phyloP scores from a whole-genome alignment of 2,113 vertebrate genomes.

The Verasper variegatus region DNA sequence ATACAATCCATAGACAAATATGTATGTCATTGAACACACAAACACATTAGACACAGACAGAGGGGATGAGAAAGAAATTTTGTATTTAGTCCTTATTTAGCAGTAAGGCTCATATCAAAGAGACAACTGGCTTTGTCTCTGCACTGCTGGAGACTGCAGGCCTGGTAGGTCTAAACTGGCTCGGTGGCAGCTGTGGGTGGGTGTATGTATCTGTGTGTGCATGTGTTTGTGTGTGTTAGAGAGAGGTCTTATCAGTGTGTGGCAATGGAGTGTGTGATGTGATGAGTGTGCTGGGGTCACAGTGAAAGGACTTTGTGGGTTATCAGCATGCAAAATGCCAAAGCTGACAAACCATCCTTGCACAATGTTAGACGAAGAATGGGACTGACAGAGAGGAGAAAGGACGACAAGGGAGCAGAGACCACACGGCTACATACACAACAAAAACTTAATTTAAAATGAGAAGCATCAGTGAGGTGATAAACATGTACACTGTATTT shows the following conservation, averaged over 20 bases:
- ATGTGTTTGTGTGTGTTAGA: background rate
- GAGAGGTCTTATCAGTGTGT: slow-evolving; percentile 29
- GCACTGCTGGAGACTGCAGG: slow-evolving; percentile 73
- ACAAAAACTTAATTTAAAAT: background rate
- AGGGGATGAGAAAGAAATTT: slow-evolving; percentile 68
- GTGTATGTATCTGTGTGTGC: background rate
- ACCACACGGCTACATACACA: background rate
- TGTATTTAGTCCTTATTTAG: slow-evolving; percentile 86
- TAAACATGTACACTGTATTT: background rate
- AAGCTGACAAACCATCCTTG: slow-evolving; percentile 4
- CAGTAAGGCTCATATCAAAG: slow-evolving; percentile 80
- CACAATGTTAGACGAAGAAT: background rate
- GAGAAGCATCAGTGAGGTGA: background rate
- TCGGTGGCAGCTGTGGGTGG: background rate
- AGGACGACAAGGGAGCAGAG: background rate
- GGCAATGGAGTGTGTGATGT: slow-evolving; percentile 35
- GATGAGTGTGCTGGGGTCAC: slow-evolving; percentile 27
- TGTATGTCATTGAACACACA: slow-evolving; percentile 64
- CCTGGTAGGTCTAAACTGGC: slow-evolving; percentile 14
- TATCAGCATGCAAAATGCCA: slow-evolving; percentile 25
- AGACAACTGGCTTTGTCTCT: slow-evolving; percentile 78
- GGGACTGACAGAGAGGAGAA: background rate
- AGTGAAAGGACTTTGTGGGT: slow-evolving; percentile 22
- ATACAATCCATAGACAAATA: slow-evolving; percentile 41
- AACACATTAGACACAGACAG: slow-evolving; percentile 77